Conservation (phyloP, 1,140 invertebrate genomes). For the Dendroctonus ponderosae region DNA sequence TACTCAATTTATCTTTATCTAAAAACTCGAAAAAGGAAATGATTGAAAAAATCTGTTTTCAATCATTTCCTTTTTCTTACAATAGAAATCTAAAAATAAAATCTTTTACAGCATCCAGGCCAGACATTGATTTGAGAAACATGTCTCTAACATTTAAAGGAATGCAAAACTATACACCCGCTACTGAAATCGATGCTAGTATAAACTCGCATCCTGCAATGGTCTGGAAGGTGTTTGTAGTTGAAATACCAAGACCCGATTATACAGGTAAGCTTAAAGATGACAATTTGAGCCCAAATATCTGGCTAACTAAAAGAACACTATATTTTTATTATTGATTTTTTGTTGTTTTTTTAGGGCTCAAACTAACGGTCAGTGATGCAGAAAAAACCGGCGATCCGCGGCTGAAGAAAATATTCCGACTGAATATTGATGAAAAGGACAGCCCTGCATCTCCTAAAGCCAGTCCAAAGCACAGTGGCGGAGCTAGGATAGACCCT, state of each 20-base stretch:
- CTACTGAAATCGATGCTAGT: slow-evolving; percentile 81
- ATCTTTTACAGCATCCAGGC: slow-evolving; percentile 38
- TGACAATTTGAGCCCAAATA: too few species aligned
- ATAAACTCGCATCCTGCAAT: slow-evolving; percentile 73
- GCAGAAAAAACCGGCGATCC: slow-evolving; percentile 68
- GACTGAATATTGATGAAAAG: slow-evolving; percentile 59
- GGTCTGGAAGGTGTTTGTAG: slow-evolving; percentile 62
- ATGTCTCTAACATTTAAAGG: slow-evolving; percentile 73
- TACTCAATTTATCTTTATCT: too few species aligned
- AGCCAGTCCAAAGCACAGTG: slow-evolving; percentile 43
- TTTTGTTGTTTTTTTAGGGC: slow-evolving; percentile 47
- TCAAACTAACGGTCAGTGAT: slow-evolving; percentile 68
- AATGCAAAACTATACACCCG: slow-evolving; percentile 71
- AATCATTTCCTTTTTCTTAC: too few species aligned
- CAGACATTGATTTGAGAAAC: slow-evolving; percentile 71
- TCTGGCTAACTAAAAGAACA: too few species aligned
- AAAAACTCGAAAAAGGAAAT: too few species aligned
- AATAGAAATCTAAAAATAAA: too few species aligned
- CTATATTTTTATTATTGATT: not conserved
- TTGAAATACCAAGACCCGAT: slow-evolving; percentile 70
- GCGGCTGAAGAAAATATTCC: slow-evolving; percentile 70
- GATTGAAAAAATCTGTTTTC: too few species aligned
- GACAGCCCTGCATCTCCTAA: slow-evolving; percentile 54
- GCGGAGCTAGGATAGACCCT: slow-evolving; percentile 30
- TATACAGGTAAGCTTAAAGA: slow-evolving; percentile 54